Percentiles rank a stretch among this genome's conserved stretches.
These are phyloP conservation scores for Thysanoteuthis rhombus DNA, from an alignment of 2,888 invertebrate genomes.

Conservation along the genomic window DNA sequence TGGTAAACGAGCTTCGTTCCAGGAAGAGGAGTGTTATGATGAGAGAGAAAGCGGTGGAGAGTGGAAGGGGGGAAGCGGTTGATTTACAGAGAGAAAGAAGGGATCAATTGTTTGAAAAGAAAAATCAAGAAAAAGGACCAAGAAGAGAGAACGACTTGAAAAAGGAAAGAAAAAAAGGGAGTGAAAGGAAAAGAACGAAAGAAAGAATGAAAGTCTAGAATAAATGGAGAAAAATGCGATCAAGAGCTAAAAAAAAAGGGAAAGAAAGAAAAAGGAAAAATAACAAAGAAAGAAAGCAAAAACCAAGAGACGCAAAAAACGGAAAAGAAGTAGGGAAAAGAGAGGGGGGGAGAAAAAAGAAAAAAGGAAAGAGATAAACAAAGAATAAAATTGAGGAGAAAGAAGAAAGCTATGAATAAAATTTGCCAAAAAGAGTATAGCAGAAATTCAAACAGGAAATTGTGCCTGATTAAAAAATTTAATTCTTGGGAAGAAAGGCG, in stretches of 20 bases:
- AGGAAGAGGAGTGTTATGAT: not conserved
- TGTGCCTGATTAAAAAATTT: no score
- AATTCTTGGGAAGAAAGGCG: no score
- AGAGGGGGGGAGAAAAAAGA: not conserved
- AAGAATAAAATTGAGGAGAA: no score
- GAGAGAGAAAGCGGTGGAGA: not conserved
- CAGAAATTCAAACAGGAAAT: no score
- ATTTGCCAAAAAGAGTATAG: no score
- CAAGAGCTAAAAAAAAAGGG: not conserved
- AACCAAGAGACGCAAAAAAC: not conserved
- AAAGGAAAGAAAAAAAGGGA: not conserved
- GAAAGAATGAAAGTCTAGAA: no score
- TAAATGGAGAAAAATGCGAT: not conserved
- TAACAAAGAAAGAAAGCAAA: not conserved
- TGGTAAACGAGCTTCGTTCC: not conserved
- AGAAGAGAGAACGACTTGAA: not conserved
- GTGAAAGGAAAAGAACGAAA: not conserved
- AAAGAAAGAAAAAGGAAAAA: not conserved
- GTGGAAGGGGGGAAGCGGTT: not conserved
- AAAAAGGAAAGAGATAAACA: not conserved
- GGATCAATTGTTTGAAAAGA: no score
- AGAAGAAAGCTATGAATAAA: no score
- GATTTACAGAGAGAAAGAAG: not conserved
- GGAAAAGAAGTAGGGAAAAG: not conserved
- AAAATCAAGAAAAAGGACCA: no score